Evolutionary conservation across 2,797 vertebrate species (phyloP), one percentile per base, ranked within the genome.

Genomic region (Myotis pilosus): DNA sequence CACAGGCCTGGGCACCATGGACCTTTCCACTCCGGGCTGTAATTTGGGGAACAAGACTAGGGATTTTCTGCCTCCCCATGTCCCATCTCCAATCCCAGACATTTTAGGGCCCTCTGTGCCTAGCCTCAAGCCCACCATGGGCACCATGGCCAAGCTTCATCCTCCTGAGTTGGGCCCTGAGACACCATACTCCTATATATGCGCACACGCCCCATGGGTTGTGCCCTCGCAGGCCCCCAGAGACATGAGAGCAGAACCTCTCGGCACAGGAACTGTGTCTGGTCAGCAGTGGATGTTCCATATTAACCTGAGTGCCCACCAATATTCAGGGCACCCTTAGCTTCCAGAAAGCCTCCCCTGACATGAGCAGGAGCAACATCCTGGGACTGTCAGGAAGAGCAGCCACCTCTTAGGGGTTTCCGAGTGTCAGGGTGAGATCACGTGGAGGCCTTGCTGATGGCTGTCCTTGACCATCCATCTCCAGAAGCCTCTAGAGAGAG

Each of bases 61-160:
- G 5, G 33, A 38, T 82, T 5, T 12, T 2, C 13, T 30, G 10
- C 16, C 36, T 66, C 5, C 0, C 0, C 3, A 0, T n/a, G 17
- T 94, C 2, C 97, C 97, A 0, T 33, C 16, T 55, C 38, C 78
- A 36, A 16, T 20, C 10, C 41, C 82, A 69, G 25, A 28, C 28
- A 1, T 8, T 20, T 28, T 25, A n/a, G 49, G 33, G 47, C 28
- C 38, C 5, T 33, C 69, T 49, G 57, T 13, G 22, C n/a, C 72
- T 80, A 36, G 28, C 3, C 72, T 85, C 85, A 76, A n/a, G 22
- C 3, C n/a, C 20, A 33, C 28, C 15, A 0, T 33, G 57, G 85
- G 12, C 4, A 69, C 93, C 22, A 22, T 0, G 36, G 38, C 68
- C 82, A 55, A 55, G 41, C 25, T 92, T n/a, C 74, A 23, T 13